Evolutionary conservation across 1,140 invertebrate species (phyloP).

Genomic region (Heliconius hewitsoni): DNA sequence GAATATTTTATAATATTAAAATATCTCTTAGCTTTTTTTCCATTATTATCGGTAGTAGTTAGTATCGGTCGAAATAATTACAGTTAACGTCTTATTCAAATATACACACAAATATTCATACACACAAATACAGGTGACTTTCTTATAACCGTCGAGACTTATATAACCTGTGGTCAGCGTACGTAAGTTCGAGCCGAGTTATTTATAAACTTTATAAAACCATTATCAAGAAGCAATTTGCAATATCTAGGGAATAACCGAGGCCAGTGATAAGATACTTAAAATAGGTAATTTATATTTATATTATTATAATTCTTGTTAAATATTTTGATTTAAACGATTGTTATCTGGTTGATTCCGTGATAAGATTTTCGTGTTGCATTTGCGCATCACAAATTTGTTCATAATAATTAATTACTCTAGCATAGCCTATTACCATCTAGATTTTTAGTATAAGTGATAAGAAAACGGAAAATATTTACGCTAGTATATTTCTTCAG

Average conservation of each 20-base stretch:
- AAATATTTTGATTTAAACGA: slow-evolving; percentile 1
- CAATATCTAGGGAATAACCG: slow-evolving; percentile 22
- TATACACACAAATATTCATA: too few relatives aligned
- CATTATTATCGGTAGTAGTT: background rate
- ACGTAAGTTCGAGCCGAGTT: slow-evolving; percentile 54
- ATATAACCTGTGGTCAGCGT: slow-evolving; percentile 57
- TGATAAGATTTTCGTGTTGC: background rate
- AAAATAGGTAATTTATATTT: background rate
- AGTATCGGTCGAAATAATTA: background rate
- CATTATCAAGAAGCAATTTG: slow-evolving; percentile 50
- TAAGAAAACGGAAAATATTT: background rate
- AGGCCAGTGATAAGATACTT: slow-evolving; percentile 28
- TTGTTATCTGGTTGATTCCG: background rate
- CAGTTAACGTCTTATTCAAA: background rate
- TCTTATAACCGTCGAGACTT: slow-evolving; percentile 50
- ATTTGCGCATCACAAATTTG: background rate
- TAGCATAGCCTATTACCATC: background rate
- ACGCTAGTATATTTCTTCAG: too few relatives aligned
- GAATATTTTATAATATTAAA: too few relatives aligned
- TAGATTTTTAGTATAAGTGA: background rate
- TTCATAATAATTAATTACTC: background rate
- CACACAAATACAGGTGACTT: slow-evolving; percentile 39
- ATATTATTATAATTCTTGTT: background rate
- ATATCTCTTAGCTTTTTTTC: too few relatives aligned
- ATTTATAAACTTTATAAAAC: slow-evolving; percentile 50